Base-by-base conservation (phyloP, 2,797 vertebrate genomes). In the Sebastiscus albofasciatus region DNA sequence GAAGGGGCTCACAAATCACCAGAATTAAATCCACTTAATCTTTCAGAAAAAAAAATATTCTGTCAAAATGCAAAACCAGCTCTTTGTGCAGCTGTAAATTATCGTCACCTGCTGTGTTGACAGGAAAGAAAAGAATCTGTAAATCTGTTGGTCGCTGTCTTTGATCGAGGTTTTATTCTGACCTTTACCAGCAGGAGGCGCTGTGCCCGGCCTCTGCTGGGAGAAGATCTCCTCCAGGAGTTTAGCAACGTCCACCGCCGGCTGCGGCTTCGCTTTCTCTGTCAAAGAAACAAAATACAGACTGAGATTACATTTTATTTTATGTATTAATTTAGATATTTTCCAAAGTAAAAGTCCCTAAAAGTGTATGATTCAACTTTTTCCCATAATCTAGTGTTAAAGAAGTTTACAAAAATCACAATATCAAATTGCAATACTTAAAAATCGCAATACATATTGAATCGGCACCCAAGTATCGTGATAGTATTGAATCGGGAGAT, bases 181-280 rank as follows among this genome's bases (percentile, higher is more conserved):
- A 27, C n/a, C 78, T 68, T 68, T 77, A 33, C 5, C 36, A 26
- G 62, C 61, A 27, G 67, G 52, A 7, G 82, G 52, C 58, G 4
- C 11, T 20, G 72, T 62, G 29, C 13, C 52, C 0, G 72, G 72
- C 61, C 85, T 80, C 22, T 4, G 39, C n/a, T 71, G 79, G 14
- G 84, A 81, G 64, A 61, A 88, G 29, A 88, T 80, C 4, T 85
- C 72, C 68, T 89, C 78, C 78, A 93, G 54, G 33, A 91, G 76
- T 80, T 86, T 76, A 24, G 79, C 24, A 1, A 92, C 34, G 12
- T 93, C 90, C 0, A 74, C 2, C 0, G 80, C 54, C 2, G 89
- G 85, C 85, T 92, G 85, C 9, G 85, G 74, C 56, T 85, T 87
- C 2, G 79, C 89, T 75, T 90, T 93, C 60, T 85, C 90, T 92